Percentiles rank a stretch among this genome's conserved stretches.
Conservation (phyloP, 2,888 invertebrate genomes). For the Hedychridium roseum region DNA sequence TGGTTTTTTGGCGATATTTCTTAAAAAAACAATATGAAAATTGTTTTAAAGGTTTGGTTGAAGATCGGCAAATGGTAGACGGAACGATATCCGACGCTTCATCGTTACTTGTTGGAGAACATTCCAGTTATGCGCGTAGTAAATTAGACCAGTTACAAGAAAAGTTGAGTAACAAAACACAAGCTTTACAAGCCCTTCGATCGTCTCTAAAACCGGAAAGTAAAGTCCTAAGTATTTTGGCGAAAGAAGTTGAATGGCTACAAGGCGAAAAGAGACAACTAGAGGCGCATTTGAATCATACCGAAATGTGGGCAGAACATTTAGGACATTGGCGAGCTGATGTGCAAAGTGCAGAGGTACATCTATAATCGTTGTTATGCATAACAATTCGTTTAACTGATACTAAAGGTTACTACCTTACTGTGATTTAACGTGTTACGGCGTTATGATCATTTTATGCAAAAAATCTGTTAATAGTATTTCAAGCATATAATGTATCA, state of each 20-base stretch:
- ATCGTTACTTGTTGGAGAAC: slow-evolving; percentile 76
- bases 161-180: slow-evolving; percentile 82
- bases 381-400: too few species aligned
- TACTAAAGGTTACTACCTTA: too few species aligned
- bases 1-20: background rate
- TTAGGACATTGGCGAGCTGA: slow-evolving; percentile 87
- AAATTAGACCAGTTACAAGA: slow-evolving; percentile 86
- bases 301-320: slow-evolving; percentile 91
- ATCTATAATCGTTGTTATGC: too few species aligned
- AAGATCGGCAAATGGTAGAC: slow-evolving; percentile 50
- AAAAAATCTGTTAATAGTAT: too few species aligned
- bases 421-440: too few species aligned
- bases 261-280: slow-evolving; percentile 81
- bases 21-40: too few species aligned
- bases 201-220: slow-evolving; percentile 86
- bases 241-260: slow-evolving; percentile 84
- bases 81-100: slow-evolving; percentile 52
- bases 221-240: slow-evolving; percentile 79
- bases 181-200: slow-evolving; percentile 82
- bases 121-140: slow-evolving; percentile 82
- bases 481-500: too few species aligned
- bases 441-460: too few species aligned
- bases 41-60: slow-evolving; percentile 47
- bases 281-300: slow-evolving; percentile 84
- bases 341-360: slow-evolving; percentile 83